Base-by-base conservation (phyloP, 2,797 vertebrate genomes). In the Crenuchus spilurus region DNA sequence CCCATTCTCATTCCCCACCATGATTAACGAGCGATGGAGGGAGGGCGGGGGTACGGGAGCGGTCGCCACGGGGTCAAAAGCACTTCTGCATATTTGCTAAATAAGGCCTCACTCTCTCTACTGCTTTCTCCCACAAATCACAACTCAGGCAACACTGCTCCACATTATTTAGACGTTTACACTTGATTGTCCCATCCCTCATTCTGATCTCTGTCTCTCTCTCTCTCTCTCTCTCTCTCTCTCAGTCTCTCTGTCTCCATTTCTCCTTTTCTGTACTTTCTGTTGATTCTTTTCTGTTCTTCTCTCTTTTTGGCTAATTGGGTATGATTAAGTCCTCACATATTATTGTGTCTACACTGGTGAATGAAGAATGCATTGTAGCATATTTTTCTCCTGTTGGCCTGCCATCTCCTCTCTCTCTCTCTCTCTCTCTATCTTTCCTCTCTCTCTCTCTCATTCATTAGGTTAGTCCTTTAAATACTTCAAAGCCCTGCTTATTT, bases 391-490 rank as follows among this genome's bases (percentile, higher is more conserved):
- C 35, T 16, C 35, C 72, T 65, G 33, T 28, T 18, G 48, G 46
- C 54, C 55, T 72, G 64, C 44, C 76, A 67, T 58, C n/a, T 41
- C 75, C 82, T 57, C 61, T 42, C 52, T 37, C 13, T 74, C 28
- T 46, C 31, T 20, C 67, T 76, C 77, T 84, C 81, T 76, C 54
- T 20, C 51, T 68, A 74, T 76, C 83, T 61, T 41, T 37, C 78
- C 74, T 88, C 89, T 79, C 83, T 82, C 84, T 87, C 87, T 88
- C 88, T 86, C 86, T 85, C 83, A 92, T 88, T 89, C 89, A 90
- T 92, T 92, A 90, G 88, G 80, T 87, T 74, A 86, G 83, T 87
- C 87, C 87, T 87, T 89, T 91, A 92, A 89, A 92, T 91, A 90
- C 90, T 88, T 90, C 90, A 91, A 92, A 92, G 90, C 84, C 82